These are phyloP conservation scores for Prosopocoilus inquinatus DNA, from an alignment of 2,888 invertebrate genomes.

Conservation along the genomic window DNA sequence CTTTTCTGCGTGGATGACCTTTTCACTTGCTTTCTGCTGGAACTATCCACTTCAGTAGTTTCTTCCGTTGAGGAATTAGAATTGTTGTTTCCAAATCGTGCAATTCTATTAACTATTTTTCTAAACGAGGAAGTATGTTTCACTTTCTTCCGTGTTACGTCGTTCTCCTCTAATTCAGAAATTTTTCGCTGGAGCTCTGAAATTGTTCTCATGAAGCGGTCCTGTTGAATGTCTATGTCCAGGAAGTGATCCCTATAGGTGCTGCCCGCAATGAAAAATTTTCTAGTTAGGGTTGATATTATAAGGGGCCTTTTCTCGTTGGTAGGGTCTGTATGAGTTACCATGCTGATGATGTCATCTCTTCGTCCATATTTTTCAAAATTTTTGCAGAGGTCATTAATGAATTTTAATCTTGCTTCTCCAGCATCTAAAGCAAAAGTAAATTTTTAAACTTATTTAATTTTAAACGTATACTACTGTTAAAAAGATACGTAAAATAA, in stretches of 20 bases:
- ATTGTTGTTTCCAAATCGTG: too few species aligned
- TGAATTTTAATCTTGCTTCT: conserved; percentile 43
- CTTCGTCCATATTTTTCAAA: conserved; percentile 39
- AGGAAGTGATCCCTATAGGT: conserved; percentile 5
- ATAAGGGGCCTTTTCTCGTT: conserved; percentile 17
- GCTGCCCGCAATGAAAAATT: conserved; percentile 14
- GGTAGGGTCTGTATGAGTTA: conserved; percentile 32
- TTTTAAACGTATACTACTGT: too few species aligned
- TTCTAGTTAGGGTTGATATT: conserved; percentile 14
- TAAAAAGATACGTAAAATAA: neutral
- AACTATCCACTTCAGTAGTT: too few species aligned
- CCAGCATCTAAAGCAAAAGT: too few species aligned
- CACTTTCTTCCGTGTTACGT: too few species aligned
- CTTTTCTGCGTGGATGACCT: too few species aligned
- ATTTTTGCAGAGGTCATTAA: conserved; percentile 45
- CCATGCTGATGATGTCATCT: conserved; percentile 42
- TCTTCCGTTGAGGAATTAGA: too few species aligned
- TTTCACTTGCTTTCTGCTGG: too few species aligned
- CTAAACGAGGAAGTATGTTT: too few species aligned
- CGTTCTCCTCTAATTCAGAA: neutral
- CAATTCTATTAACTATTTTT: too few species aligned
- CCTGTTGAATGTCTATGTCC: neutral
- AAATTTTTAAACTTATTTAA: too few species aligned
- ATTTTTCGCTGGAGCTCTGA: neutral
- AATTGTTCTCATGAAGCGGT: too few species aligned